A percentile compares a stretch with the other conserved stretches of the same genome.
Conservation (phyloP, 2,113 vertebrate genomes). For the Parotia lawesii region DNA sequence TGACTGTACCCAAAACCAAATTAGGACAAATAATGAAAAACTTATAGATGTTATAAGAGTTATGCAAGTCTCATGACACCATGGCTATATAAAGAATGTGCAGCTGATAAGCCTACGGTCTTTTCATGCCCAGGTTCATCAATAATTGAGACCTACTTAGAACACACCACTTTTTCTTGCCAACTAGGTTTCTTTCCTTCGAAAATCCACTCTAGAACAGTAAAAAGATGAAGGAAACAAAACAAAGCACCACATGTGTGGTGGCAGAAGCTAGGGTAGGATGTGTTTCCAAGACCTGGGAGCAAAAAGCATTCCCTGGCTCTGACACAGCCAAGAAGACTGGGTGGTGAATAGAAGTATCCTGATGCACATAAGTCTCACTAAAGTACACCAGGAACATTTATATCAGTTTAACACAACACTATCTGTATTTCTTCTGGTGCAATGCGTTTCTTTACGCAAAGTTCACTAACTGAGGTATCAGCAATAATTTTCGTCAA, state of each 20-base stretch:
- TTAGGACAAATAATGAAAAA: neutral
- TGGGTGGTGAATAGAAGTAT: fast-evolving
- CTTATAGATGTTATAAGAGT: neutral
- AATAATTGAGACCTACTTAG: neutral
- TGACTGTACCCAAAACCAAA: neutral
- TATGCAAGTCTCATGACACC: neutral
- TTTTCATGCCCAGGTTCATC: neutral
- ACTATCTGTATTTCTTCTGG: neutral
- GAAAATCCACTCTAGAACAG: neutral
- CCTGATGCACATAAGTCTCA: neutral
- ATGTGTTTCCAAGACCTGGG: neutral
- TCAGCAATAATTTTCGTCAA: neutral
- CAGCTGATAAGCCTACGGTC: neutral
- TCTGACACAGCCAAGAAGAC: neutral
- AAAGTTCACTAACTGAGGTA: neutral
- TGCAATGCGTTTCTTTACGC: neutral
- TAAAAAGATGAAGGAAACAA: neutral
- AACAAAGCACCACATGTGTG: neutral
- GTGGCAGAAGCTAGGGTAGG: neutral
- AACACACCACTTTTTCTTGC: neutral
- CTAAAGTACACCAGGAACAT: neutral
- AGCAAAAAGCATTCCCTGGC: neutral
- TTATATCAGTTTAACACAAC: neutral
- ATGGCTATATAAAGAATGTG: neutral
- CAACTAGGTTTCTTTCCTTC: neutral